Evolutionary conservation across 2,113 vertebrate species (phyloP), one percentile per base, ranked within the genome.

Genomic region (Ardeotis arabs): DNA sequence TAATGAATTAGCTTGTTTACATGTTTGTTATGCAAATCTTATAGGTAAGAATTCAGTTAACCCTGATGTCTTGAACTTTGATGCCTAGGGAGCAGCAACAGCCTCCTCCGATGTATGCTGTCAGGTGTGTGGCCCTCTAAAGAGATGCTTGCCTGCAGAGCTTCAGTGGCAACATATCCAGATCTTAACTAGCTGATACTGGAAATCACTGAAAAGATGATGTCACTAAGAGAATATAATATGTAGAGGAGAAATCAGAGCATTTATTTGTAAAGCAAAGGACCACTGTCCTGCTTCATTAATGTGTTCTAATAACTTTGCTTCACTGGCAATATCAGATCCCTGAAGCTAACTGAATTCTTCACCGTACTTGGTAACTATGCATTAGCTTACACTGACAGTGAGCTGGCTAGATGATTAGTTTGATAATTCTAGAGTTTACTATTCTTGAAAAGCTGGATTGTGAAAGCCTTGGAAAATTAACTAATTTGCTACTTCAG

Each of bases 401-500:
- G 77, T 47, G 50, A 80, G 52, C 62, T 76, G 52, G 31, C 41
- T 67, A 64, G 45, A 59, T 91, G 47, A 80, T 90, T 91, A 84
- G 21, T 55, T 66, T 2, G 3, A 84, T 84, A 68, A 86, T 94
- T 90, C 33, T 76, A 50, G 59, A 73, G 39, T 84, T 95, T 93
- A 63, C 63, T 87, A 10, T 69, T 81, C 64, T 90, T 53, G 79
- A 67, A 74, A 91, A 87, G 9, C 49, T 92, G 55, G 20, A 84
- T 69, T 84, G 31, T 84, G 28, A 94, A 85, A 73, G 49, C 64
- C 66, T 84, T 4, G 0, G 87, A 89, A 92, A 94, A 94, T 66
- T 76, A 88, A 89, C 79, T 83, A 68, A 79, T 91, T 87, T 87
- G 41, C 70, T 93, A 70, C 50, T 93, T 94, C 87, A 90, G 25